Evolutionary conservation across 1,140 invertebrate genomes (phyloP).

Genomic region (Aphidius ervi): DNA sequence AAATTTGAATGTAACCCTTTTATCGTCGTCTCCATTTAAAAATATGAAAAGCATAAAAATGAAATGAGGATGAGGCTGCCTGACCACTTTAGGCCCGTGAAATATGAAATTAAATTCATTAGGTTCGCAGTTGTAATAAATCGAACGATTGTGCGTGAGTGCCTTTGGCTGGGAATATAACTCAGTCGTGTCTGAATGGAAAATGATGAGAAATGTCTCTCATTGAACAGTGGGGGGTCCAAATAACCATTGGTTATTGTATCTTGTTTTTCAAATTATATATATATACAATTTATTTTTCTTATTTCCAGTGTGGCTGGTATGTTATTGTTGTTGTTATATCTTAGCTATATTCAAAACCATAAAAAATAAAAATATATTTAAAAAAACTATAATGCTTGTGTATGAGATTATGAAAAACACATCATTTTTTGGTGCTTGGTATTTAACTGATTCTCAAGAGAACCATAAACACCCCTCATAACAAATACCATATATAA

Average conservation of each 20-base stretch:
- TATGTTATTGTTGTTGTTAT: not conserved
- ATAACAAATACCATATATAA: not conserved
- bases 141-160: constrained; percentile 48
- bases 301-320: too few relatives aligned
- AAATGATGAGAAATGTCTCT: constrained; percentile 54
- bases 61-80: not conserved
- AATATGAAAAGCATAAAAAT: too few relatives aligned
- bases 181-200: constrained; percentile 48
- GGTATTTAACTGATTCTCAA: too few relatives aligned
- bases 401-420: not conserved
- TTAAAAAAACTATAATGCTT: too few relatives aligned
- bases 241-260: too few relatives aligned
- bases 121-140: constrained; percentile 50
- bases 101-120: constrained; percentile 55
- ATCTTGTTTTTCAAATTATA: not conserved
- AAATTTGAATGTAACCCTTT: too few relatives aligned
- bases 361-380: constrained; percentile 6
- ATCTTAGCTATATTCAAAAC: not conserved
- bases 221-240: constrained; percentile 50
- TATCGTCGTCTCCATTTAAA: too few relatives aligned
- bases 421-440: constrained; percentile 25
- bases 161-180: constrained; percentile 42
- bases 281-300: not conserved
- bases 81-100: constrained; percentile 49
- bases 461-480: constrained; percentile 37